Percentiles rank a stretch among this genome's conserved stretches.
Evolutionary conservation across 2,113 vertebrate species (phyloP).

Genomic region (Balaenoptera acutorostrata): DNA sequence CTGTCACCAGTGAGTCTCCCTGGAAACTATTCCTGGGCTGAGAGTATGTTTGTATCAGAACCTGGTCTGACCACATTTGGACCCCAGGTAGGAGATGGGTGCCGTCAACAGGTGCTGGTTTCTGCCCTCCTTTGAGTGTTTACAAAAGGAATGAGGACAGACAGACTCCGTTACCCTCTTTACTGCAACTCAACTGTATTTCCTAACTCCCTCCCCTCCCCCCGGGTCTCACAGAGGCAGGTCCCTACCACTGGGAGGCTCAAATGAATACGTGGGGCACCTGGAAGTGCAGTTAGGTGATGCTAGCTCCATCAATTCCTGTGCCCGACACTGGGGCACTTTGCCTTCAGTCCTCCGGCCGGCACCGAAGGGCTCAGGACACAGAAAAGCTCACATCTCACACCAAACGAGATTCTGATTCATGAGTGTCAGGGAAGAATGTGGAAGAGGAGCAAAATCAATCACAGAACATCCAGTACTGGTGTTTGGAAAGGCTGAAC

Average conservation of each 20-base stretch:
- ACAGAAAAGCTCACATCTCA: background rate
- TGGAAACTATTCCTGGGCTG: constrained; percentile 42
- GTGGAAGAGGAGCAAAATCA: background rate
- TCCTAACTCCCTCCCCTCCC: background rate
- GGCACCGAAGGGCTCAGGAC: background rate
- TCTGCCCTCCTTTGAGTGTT: constrained; percentile 5
- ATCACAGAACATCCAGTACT: constrained; percentile 5
- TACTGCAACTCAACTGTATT: background rate
- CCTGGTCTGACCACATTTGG: background rate
- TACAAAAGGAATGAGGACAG: background rate
- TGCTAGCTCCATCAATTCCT: background rate
- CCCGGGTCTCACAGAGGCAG: background rate
- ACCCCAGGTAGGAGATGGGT: background rate
- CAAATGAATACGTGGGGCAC: background rate
- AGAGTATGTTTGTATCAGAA: background rate
- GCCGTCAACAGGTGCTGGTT: background rate
- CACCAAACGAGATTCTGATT: background rate
- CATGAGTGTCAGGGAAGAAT: background rate
- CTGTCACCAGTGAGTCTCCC: constrained; percentile 46
- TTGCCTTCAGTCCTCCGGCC: background rate
- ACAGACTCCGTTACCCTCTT: background rate
- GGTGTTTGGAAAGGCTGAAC: background rate
- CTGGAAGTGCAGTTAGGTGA: background rate
- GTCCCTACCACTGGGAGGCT: background rate
- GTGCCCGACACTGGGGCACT: background rate